Conservation (phyloP, 2,113 vertebrate species). For the Paracanthobrama guichenoti region DNA sequence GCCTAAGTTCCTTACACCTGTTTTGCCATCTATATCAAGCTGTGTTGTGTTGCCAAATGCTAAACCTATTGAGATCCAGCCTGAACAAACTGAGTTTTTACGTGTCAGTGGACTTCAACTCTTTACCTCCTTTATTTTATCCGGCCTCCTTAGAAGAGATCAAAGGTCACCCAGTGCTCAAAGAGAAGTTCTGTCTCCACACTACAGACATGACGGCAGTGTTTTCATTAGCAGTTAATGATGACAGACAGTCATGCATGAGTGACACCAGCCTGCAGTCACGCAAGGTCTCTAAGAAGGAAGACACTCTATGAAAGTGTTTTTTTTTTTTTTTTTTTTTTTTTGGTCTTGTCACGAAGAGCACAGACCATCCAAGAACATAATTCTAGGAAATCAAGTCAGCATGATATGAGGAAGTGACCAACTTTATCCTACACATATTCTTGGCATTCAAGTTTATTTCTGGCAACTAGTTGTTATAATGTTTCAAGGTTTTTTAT, state of each 20-base stretch:
- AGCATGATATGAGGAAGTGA: not conserved
- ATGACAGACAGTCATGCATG: slow-evolving; percentile 70
- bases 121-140: slow-evolving; percentile 75
- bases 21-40: not conserved
- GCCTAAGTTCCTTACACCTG: slow-evolving; percentile 48
- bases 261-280: slow-evolving; percentile 62
- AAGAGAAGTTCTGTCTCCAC: slow-evolving; percentile 66
- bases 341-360: slow-evolving; percentile 1
- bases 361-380: not conserved
- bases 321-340: not conserved
- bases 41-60: not conserved
- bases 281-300: slow-evolving; percentile 60
- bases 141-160: slow-evolving; percentile 71
- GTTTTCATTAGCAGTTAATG: slow-evolving; percentile 78
- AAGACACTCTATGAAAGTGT: not conserved
- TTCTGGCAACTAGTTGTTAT: not conserved
- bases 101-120: slow-evolving; percentile 83
- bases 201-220: slow-evolving; percentile 65
- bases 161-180: slow-evolving; percentile 73
- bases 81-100: slow-evolving; percentile 82
- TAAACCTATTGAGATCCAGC: slow-evolving; percentile 72
- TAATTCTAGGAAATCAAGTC: slow-evolving; percentile 7
- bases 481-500: not conserved
- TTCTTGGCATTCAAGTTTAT: not conserved
- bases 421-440: not conserved